These are phyloP conservation scores for Lamellibrachia luymesi DNA, from an alignment of 1,140 invertebrate species.

Conservation along the genomic window DNA sequence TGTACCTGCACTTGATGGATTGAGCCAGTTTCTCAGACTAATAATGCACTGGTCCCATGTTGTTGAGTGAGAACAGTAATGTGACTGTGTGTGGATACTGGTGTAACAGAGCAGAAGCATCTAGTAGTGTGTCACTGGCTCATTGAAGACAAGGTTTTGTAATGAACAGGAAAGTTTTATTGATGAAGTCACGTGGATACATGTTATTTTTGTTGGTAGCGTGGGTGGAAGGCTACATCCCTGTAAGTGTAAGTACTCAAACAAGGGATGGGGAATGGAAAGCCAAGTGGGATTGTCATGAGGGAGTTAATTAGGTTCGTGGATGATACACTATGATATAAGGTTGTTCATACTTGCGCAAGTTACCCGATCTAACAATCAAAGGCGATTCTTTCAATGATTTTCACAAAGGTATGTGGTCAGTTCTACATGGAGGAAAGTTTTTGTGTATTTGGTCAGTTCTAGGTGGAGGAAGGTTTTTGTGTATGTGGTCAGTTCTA, in stretches of 20 bases:
- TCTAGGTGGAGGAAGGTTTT: too few species aligned
- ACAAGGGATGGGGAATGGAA: neutral
- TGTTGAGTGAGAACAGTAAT: neutral
- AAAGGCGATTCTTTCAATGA: too few species aligned
- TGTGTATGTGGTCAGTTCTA: too few species aligned
- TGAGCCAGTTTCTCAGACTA: neutral
- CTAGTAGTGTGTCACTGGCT: too few species aligned
- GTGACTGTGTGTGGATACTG: neutral
- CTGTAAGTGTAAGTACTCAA: neutral
- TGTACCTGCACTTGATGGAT: neutral
- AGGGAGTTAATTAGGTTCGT: neutral
- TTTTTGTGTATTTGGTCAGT: too few species aligned
- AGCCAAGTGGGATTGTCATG: neutral
- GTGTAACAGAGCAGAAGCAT: neutral
- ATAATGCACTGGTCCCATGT: neutral
- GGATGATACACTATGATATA: too few species aligned
- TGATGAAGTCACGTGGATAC: neutral
- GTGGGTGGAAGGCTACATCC: neutral
- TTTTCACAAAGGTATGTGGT: too few species aligned
- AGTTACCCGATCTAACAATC: too few species aligned
- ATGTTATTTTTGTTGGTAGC: neutral
- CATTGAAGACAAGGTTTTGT: neutral
- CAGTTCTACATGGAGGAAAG: too few species aligned
- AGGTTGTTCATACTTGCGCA: too few species aligned
- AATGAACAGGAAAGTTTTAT: neutral